Percentiles rank a stretch among this genome's conserved stretches.
phyloP scores from a whole-genome alignment of 2,888 invertebrate genomes.

The Hecatera dysodea region DNA sequence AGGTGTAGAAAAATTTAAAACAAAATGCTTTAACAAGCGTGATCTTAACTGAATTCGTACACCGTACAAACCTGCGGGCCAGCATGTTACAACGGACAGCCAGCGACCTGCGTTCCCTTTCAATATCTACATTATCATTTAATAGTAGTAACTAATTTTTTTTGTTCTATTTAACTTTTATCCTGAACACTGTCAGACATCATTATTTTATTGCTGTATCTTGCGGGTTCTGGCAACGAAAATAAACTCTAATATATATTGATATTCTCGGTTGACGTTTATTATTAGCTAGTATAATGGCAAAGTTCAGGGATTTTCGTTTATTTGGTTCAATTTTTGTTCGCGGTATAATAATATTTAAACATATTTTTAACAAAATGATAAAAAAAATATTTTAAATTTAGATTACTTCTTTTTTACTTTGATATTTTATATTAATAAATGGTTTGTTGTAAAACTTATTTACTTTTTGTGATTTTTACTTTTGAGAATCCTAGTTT shows the following conservation, averaged over 20 bases:
- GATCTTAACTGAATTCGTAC: no score
- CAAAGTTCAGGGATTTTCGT: slow-evolving; percentile 28
- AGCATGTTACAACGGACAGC: no score
- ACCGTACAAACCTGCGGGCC: no score
- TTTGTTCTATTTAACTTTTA: slow-evolving; percentile 1
- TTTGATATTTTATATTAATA: neutral
- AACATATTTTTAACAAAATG: no score
- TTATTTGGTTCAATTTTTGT: slow-evolving; percentile 10
- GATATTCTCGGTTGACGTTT: slow-evolving; percentile 34
- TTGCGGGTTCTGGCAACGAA: slow-evolving; percentile 6
- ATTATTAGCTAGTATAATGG: slow-evolving; percentile 30
- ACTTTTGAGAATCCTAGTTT: no score
- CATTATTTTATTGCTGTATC: slow-evolving; percentile 15
- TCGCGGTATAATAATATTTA: slow-evolving; percentile 16
- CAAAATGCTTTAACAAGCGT: no score
- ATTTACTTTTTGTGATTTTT: no score
- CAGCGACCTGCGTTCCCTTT: no score
- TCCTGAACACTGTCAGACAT: neutral
- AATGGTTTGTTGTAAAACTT: no score
- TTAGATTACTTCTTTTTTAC: slow-evolving; percentile 12
- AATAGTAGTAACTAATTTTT: neutral
- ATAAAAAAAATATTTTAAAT: slow-evolving; percentile 23
- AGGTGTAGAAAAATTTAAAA: no score
- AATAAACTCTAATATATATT: slow-evolving; percentile 38
- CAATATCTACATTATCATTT: no score